These are phyloP conservation scores for Intellagama lesueurii DNA, from an alignment of 2,797 vertebrate genomes.

Conservation along the genomic window DNA sequence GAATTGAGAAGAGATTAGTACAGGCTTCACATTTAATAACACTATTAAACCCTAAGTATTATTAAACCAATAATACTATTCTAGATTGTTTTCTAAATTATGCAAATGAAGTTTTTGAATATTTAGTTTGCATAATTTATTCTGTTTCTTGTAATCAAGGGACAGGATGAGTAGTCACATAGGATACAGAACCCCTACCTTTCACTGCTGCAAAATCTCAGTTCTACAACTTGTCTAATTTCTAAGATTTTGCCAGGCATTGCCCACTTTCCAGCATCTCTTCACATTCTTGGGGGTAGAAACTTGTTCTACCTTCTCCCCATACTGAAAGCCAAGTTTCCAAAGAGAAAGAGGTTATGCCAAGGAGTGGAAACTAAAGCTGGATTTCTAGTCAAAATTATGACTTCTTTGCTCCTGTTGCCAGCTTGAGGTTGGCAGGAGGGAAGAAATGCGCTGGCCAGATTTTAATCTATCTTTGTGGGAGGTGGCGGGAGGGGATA, in stretches of 20 bases:
- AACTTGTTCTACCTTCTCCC: not conserved
- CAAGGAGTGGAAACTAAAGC: not conserved
- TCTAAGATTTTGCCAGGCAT: not conserved
- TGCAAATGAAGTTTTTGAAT: not conserved
- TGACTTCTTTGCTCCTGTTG: not conserved
- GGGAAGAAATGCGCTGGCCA: conserved; percentile 29
- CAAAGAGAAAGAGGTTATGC: not conserved
- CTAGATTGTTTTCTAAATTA: not conserved
- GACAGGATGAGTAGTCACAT: not conserved
- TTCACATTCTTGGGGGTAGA: not conserved
- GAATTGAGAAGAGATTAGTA: not conserved
- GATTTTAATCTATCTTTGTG: conserved; percentile 54
- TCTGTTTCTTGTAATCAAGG: not conserved
- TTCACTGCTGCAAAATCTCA: not conserved
- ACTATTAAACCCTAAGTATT: too few relatives aligned
- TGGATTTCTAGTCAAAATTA: conserved; percentile 50
- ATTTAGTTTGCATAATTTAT: too few relatives aligned
- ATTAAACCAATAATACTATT: not conserved
- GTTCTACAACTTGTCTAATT: not conserved
- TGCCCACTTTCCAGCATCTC: not conserved
- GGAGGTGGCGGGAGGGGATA: not conserved
- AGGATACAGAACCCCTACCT: not conserved
- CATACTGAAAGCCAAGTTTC: not conserved
- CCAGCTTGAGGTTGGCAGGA: conserved; percentile 32
- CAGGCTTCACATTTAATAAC: not conserved